phyloP scores from a whole-genome alignment of 2,888 invertebrate genomes.

The Tiliacea aurago region DNA sequence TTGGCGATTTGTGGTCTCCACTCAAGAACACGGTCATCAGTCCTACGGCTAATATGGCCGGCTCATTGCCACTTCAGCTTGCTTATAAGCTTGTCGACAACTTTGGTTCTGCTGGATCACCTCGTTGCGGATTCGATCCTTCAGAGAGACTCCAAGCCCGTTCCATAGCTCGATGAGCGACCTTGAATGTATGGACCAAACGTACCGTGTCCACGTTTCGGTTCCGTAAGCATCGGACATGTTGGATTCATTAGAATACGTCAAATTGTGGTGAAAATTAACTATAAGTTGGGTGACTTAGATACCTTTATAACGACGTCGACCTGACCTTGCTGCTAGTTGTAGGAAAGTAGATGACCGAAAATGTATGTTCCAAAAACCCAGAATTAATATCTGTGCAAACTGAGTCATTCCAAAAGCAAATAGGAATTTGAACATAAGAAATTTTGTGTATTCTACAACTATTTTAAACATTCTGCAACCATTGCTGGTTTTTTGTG shows the following conservation, averaged over 20 bases:
- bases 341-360: neutral
- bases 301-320: neutral
- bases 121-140: neutral
- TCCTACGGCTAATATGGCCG: no score
- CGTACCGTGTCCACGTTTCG: neutral
- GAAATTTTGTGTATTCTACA: neutral
- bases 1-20: no score
- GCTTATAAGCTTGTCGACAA: neutral
- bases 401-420: neutral
- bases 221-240: neutral
- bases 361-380: neutral
- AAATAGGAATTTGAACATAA: neutral
- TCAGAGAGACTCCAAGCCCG: neutral
- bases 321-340: neutral
- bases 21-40: no score
- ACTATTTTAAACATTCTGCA: neutral
- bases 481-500: neutral
- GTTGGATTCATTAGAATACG: neutral
- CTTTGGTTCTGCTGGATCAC: neutral
- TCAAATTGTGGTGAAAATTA: neutral
- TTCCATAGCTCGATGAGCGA: neutral
- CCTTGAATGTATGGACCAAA: neutral
- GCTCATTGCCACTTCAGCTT: no score
- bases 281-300: no score
- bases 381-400: neutral